These are phyloP conservation scores for Rousettus madagascariensis DNA, from an alignment of 2,797 vertebrate genomes.

Conservation along the genomic window DNA sequence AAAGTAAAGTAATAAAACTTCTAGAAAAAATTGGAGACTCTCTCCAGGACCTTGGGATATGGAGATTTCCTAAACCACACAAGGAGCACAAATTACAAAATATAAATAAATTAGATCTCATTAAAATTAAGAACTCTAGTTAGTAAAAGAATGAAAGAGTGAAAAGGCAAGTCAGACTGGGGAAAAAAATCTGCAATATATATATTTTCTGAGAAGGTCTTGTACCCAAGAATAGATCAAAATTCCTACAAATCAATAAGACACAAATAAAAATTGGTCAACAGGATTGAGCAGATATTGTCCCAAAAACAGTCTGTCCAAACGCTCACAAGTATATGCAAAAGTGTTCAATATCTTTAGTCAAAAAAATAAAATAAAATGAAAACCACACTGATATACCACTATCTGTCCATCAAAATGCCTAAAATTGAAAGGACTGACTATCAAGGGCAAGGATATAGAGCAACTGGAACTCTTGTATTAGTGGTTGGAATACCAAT, in stretches of 20 bases:
- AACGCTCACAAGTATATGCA: neutral
- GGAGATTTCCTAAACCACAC: neutral
- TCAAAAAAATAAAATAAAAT: neutral
- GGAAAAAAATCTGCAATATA: neutral
- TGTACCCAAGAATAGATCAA: neutral
- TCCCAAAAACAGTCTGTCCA: neutral
- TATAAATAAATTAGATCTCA: constrained; percentile 12
- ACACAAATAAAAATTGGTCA: neutral
- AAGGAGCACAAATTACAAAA: neutral
- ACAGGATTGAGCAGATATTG: neutral
- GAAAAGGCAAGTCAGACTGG: neutral
- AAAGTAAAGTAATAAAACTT: neutral
- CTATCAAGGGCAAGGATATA: neutral
- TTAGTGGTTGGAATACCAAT: neutral
- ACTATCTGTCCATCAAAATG: neutral
- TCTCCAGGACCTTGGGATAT: neutral
- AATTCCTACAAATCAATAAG: neutral
- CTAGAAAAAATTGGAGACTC: neutral
- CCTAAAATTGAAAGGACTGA: neutral
- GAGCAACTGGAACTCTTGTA: neutral
- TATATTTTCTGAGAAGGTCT: neutral
- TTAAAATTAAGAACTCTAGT: neutral
- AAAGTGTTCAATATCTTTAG: neutral
- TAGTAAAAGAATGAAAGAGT: neutral
- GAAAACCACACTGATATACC: neutral